Percentiles rank a stretch among this genome's conserved stretches.
Evolutionary conservation across 64 coral and sea anemone species (phyloP).

Genomic region (Astreopora myriophthalma): DNA sequence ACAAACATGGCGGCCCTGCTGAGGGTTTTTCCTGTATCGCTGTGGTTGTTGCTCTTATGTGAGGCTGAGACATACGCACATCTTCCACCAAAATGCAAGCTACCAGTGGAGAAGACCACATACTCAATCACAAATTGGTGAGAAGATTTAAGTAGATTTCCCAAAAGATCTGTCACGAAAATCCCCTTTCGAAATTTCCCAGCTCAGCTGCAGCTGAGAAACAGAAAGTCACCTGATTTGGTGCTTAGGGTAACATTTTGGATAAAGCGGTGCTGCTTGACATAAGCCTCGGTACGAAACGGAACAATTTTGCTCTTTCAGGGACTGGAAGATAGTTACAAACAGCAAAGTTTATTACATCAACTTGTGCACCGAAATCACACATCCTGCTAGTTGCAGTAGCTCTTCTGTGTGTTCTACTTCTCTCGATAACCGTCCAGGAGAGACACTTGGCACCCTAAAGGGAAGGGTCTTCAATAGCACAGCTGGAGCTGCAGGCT

Average conservation of each 20-base stretch:
- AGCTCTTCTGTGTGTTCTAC: constrained; percentile 55
- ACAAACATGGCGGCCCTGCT: constrained; percentile 83
- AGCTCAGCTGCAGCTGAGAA: too few relatives aligned
- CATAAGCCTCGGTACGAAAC: not conserved
- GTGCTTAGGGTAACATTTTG: not conserved
- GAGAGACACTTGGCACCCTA: constrained; percentile 23
- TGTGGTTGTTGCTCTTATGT: not conserved
- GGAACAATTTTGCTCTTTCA: not conserved
- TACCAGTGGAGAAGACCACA: not conserved
- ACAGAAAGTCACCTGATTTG: not conserved
- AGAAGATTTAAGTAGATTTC: not conserved
- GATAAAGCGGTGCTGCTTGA: not conserved
- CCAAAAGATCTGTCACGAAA: not conserved
- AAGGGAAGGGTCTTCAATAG: not conserved
- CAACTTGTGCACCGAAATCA: constrained; percentile 51
- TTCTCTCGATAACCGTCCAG: not conserved
- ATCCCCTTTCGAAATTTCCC: too few relatives aligned
- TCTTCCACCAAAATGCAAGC: constrained; percentile 50
- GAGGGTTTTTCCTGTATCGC: not conserved
- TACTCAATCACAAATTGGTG: not conserved
- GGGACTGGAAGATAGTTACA: constrained; percentile 53
- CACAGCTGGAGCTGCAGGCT: constrained; percentile 36
- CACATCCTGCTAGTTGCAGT: not conserved
- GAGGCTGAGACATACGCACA: not conserved
- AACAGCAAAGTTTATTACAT: constrained; percentile 39